Evolutionary conservation across 2,797 vertebrate species (phyloP).

Genomic region (Carcharodon carcharias): DNA sequence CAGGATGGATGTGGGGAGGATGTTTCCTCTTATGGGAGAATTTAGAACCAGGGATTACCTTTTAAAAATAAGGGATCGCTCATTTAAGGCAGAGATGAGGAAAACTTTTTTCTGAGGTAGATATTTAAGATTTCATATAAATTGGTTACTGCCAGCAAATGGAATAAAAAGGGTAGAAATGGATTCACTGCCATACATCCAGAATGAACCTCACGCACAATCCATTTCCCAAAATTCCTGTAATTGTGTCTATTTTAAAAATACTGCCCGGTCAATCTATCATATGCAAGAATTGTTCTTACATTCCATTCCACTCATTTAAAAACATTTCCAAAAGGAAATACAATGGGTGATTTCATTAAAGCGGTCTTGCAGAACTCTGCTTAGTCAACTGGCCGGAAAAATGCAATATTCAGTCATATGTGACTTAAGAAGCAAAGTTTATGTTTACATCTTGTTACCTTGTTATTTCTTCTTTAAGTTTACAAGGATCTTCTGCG

Average conservation of each 20-base stretch:
- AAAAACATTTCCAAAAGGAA: slow-evolving; percentile 10
- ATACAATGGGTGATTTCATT: not conserved
- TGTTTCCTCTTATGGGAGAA: too few relatives aligned
- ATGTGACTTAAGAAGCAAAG: not conserved
- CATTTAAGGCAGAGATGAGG: too few relatives aligned
- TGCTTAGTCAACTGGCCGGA: not conserved
- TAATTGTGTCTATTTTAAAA: not conserved
- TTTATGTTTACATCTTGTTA: slow-evolving; percentile 44
- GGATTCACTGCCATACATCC: not conserved
- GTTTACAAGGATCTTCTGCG: slow-evolving; percentile 74
- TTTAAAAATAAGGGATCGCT: too few relatives aligned
- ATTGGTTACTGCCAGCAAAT: not conserved
- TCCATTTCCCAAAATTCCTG: not conserved
- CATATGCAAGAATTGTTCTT: not conserved
- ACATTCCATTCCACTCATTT: not conserved
- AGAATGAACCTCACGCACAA: not conserved
- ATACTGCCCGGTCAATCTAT: not conserved
- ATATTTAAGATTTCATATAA: not conserved
- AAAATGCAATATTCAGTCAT: slow-evolving; percentile 36
- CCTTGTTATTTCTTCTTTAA: slow-evolving; percentile 85
- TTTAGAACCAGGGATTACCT: too few relatives aligned
- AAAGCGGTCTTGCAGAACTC: not conserved
- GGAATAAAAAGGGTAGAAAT: not conserved
- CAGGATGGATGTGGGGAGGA: too few relatives aligned
- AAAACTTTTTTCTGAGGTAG: not conserved